Evolutionary conservation across 2,888 invertebrate genomes (phyloP), one percentile per base, ranked within the genome.

Genomic region (Drosophila vallismaia): DNA sequence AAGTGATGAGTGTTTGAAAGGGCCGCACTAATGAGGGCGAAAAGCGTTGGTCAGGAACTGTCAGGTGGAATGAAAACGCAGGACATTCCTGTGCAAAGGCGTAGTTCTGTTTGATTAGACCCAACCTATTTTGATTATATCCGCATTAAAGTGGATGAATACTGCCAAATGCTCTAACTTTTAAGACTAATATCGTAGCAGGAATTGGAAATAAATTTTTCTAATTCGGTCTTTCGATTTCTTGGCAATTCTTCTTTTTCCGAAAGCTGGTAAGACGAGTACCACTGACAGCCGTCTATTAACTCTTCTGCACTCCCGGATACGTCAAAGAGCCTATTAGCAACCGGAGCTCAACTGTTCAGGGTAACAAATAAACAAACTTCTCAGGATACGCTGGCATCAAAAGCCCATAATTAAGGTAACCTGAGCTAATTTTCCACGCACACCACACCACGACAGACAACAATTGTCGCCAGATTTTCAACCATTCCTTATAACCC

Each of bases 361-460:
- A 59, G 42, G 38, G 49, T 58, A 51, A 63, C 74, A 76, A 85
- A 77, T 72, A 71, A 68, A 68, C 71, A 72, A 74, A 45, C 51
- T 48, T 69, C 57, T 54, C 57, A 42, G 69, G 51, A 14, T 28
- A 44, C 29, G 9, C 28, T 48, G 67, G 45, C 81, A 71, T 64
- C 67, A 64, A 77, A 66, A 66, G 71, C 31, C 62, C 71, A 62
- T 73, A 77, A 84, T 88, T 88, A 77, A 71, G 67, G 83, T 73
- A 88, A 84, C 88, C 73, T 72, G 88, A 84, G 83, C 88, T 84
- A 84, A 88, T 84, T 86, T 88, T 56, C 53, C 45, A 58, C 58
- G 71, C 53, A 60, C 26, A 46, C 67, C 52, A 42, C 24, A 42
- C 44, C 45, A 50, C 56, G 68, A 67, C 59, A 71, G 69, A 63